phyloP scores from a whole-genome alignment of 2,888 invertebrate species.

The Kryphioiulus occultus region DNA sequence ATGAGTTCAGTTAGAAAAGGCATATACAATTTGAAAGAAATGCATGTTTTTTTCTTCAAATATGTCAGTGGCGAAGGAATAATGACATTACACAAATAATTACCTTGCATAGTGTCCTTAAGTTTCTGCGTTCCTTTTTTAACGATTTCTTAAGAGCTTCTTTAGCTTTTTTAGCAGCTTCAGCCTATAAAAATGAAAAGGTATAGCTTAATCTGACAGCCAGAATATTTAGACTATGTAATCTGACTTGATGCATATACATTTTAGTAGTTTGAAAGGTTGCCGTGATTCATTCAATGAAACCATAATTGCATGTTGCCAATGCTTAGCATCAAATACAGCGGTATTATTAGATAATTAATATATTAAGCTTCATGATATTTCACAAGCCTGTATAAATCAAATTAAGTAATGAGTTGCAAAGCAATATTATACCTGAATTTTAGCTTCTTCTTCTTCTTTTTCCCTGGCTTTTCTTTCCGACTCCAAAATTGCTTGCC shows the following conservation, averaged over 20 bases:
- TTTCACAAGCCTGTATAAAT: not conserved
- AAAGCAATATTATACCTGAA: conserved; percentile 57
- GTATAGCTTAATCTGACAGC: no score
- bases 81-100: not conserved
- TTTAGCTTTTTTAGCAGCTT: conserved; percentile 82
- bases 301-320: not conserved
- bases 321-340: no score
- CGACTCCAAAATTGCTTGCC: conserved; percentile 65
- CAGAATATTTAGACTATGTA: no score
- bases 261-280: not conserved
- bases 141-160: conserved; percentile 84
- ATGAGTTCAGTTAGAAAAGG: not conserved
- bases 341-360: not conserved
- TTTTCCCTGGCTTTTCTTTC: conserved; percentile 74
- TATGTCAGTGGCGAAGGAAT: no score
- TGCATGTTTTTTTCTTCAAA: not conserved
- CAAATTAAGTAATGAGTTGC: not conserved
- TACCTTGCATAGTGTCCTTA: conserved; percentile 77
- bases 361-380: no score
- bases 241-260: no score
- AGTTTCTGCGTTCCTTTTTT: conserved; percentile 83
- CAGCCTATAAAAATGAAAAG: conserved; percentile 67
- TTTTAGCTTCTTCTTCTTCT: conserved; percentile 66
- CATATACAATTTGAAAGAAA: not conserved
- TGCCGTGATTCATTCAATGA: no score